Conservation (phyloP, 2,797 vertebrate species). For the Lepus townsendii region DNA sequence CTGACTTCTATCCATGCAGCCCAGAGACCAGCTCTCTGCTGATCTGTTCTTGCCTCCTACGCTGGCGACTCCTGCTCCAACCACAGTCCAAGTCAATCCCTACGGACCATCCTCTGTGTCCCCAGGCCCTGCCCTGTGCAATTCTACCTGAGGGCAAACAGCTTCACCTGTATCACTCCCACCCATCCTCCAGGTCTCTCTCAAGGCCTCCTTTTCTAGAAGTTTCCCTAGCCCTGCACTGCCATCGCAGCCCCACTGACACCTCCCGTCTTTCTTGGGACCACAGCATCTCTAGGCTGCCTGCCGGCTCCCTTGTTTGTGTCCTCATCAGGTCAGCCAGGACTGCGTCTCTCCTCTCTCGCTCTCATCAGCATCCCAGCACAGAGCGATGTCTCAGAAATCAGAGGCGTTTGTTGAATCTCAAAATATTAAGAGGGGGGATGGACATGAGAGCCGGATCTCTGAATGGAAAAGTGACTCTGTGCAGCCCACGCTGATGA, state of each 20-base stretch:
- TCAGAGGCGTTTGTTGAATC: not conserved
- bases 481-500: not conserved
- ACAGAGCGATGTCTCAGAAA: not conserved
- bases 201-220: not conserved
- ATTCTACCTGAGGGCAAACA: not conserved
- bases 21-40: no score
- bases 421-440: not conserved
- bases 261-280: not conserved
- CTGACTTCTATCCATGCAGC: not conserved
- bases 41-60: no score
- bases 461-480: not conserved
- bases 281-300: fast-evolving
- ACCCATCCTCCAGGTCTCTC: not conserved
- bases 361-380: not conserved
- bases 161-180: not conserved
- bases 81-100: no score
- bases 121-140: not conserved
- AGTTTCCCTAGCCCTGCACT: not conserved
- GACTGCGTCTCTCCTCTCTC: fast-evolving
- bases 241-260: fast-evolving
- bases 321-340: not conserved
- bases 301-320: not conserved
- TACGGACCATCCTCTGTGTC: not conserved
- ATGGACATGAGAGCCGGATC: not conserved
- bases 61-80: not conserved